Percentiles rank a stretch among this genome's conserved stretches.
Evolutionary conservation across 2,888 invertebrate species (phyloP).

Genomic region (Eutolmus rufibarbis): DNA sequence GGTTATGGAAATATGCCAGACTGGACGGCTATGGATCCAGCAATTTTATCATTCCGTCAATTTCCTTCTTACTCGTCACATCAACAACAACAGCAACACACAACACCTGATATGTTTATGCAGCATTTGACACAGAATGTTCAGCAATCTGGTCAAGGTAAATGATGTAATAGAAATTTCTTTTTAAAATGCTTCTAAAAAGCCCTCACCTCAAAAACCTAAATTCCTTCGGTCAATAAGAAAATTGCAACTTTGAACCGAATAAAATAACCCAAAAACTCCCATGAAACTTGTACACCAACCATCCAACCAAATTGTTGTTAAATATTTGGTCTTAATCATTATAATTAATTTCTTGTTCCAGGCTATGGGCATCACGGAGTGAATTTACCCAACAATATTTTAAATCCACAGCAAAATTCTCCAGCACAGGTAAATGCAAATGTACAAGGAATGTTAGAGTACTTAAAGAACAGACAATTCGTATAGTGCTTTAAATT

Average conservation of each 20-base stretch:
- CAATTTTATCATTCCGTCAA: conserved; percentile 69
- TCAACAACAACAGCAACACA: conserved; percentile 58
- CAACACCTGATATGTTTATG: conserved; percentile 56
- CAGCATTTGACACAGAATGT: conserved; percentile 57
- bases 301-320: neutral
- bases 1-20: conserved; percentile 72
- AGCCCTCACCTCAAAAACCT: no score
- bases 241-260: no score
- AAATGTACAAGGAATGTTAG: conserved; percentile 59
- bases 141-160: conserved; percentile 56
- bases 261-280: no score
- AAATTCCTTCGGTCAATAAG: no score
- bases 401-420: conserved; percentile 57
- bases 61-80: conserved; percentile 59
- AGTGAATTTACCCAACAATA: conserved; percentile 57
- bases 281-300: no score
- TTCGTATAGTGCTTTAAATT: conserved; percentile 53
- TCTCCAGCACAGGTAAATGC: conserved; percentile 59
- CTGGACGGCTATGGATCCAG: conserved; percentile 93
- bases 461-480: conserved; percentile 59
- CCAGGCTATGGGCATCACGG: conserved; percentile 58
- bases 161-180: neutral
- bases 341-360: neutral
- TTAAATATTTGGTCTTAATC: neutral
- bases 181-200: neutral